These are phyloP conservation scores for Taphrorychus bicolor DNA, from an alignment of 2,888 invertebrate species.

Conservation along the genomic window DNA sequence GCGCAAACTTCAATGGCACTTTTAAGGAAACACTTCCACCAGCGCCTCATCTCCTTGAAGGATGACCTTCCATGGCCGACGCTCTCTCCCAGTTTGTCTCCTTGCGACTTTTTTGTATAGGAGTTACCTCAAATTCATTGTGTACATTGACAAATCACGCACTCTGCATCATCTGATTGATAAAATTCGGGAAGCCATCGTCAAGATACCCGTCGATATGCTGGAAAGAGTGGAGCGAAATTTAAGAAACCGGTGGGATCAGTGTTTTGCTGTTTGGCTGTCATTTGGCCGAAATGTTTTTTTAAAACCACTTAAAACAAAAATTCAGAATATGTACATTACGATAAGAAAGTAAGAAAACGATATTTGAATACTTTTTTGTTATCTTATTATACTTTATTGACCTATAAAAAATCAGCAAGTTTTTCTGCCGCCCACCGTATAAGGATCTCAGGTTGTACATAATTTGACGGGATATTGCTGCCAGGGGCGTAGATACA, in stretches of 20 bases:
- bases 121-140: background rate
- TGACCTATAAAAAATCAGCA: too few relatives aligned
- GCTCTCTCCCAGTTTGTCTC: background rate
- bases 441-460: too few relatives aligned
- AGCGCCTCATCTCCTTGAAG: background rate
- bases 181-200: constrained; percentile 6
- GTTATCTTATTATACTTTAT: too few relatives aligned
- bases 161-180: constrained; percentile 4
- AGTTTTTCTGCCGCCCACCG: too few relatives aligned
- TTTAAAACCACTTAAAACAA: too few relatives aligned
- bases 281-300: constrained; percentile 1
- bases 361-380: background rate
- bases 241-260: background rate
- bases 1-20: background rate
- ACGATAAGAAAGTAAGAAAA: background rate
- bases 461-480: too few relatives aligned
- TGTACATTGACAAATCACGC: background rate
- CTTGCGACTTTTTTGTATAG: constrained; percentile 4
- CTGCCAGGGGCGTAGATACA: too few relatives aligned
- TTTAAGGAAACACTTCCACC: background rate
- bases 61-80: background rate
- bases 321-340: background rate
- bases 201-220: constrained; percentile 2
- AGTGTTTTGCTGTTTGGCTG: background rate
- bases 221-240: constrained; percentile 11